These are phyloP conservation scores for Oncorhynchus gorbuscha DNA, from an alignment of 2,113 vertebrate genomes.

Conservation along the genomic window DNA sequence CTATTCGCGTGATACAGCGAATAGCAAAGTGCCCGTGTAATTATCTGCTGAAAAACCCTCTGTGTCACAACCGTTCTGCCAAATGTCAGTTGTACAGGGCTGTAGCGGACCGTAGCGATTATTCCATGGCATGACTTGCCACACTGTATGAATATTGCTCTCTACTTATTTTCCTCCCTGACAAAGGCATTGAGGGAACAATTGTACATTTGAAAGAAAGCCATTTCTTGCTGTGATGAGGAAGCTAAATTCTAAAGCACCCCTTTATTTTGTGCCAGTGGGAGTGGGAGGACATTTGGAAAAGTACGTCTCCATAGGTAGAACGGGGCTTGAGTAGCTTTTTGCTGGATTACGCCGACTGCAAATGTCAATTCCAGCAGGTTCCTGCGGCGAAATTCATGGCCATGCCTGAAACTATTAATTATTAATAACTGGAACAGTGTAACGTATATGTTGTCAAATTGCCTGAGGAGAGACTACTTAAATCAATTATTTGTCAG, in stretches of 20 bases:
- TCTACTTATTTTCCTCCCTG: neutral
- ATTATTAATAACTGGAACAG: conserved; percentile 18
- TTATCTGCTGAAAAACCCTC: too few relatives aligned
- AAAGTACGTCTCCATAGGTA: neutral
- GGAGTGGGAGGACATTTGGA: neutral
- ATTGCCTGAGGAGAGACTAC: conserved; percentile 19
- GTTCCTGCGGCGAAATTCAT: neutral
- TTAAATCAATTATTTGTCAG: conserved; percentile 44
- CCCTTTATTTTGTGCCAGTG: neutral
- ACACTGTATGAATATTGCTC: conserved; percentile 19
- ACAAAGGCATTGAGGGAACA: conserved; percentile 10
- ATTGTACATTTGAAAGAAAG: neutral
- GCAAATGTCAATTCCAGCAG: neutral
- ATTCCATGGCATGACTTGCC: conserved; percentile 10
- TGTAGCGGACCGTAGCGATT: too few relatives aligned
- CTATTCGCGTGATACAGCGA: too few relatives aligned
- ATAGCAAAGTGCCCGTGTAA: too few relatives aligned
- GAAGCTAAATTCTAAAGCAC: neutral
- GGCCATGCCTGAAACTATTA: neutral
- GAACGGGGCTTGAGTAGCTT: neutral
- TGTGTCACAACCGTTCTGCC: too few relatives aligned
- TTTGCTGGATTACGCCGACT: neutral
- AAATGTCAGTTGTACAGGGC: too few relatives aligned
- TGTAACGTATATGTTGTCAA: conserved; percentile 19
- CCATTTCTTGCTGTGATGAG: neutral